Conservation (phyloP, 2,797 vertebrate genomes). For the Nannoperca australis region DNA sequence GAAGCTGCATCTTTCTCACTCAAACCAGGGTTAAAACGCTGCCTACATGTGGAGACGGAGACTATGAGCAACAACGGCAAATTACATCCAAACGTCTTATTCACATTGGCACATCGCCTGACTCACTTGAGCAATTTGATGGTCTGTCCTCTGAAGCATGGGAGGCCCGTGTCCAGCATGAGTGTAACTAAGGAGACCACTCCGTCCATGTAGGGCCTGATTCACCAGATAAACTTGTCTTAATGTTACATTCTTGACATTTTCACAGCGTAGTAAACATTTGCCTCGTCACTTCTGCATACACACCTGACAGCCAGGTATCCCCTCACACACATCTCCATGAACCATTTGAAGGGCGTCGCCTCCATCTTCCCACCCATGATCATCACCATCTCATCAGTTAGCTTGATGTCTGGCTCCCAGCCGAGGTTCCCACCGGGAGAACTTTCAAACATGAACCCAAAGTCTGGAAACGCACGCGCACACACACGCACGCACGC, state of each 20-base stretch:
- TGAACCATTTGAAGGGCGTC: conserved; percentile 97
- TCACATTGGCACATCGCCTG: background rate
- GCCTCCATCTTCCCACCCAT: conserved; percentile 99
- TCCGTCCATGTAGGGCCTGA: conserved; percentile 96
- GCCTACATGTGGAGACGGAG: conserved; percentile 75
- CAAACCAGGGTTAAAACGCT: conserved; percentile 95
- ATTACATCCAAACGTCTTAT: background rate
- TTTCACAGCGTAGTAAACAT: background rate
- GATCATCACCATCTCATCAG: conserved; percentile 99
- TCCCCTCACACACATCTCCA: conserved; percentile 98
- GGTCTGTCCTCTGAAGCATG: conserved; percentile 97
- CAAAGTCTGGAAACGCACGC: conserved; percentile 89
- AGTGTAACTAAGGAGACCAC: conserved; percentile 95
- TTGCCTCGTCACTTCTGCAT: background rate
- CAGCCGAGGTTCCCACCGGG: conserved; percentile 98
- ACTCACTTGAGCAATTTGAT: conserved; percentile 97
- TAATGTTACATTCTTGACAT: background rate
- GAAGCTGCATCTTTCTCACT: conserved; percentile 96
- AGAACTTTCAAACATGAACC: conserved; percentile 99
- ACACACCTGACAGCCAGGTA: conserved; percentile 95
- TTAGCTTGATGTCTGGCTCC: conserved; percentile 99
- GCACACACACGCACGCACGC: conserved; percentile 3
- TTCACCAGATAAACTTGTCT: conserved; percentile 14
- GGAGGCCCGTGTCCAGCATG: conserved; percentile 97
- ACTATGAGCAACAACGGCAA: background rate